Percentiles rank a stretch among this genome's conserved stretches.
phyloP scores from a whole-genome alignment of 2,888 invertebrate species.

The Clivina fossor region DNA sequence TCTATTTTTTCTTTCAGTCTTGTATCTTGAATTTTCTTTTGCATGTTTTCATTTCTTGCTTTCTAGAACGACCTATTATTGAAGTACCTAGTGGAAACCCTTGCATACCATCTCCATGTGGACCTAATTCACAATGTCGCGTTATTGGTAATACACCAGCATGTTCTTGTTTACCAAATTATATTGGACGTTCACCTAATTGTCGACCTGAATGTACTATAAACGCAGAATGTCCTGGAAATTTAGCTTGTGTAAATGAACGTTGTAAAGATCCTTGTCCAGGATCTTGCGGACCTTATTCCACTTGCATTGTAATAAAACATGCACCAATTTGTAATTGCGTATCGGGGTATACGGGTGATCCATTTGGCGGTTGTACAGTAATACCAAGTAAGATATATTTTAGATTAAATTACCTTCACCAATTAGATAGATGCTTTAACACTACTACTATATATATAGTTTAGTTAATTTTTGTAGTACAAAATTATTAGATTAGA shows the following conservation, averaged over 20 bases:
- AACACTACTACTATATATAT: too few relatives aligned
- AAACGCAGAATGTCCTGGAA: conserved; percentile 81
- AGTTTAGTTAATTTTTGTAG: too few relatives aligned
- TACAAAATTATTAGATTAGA: too few relatives aligned
- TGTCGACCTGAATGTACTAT: conserved; percentile 85
- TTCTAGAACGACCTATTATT: conserved; percentile 55
- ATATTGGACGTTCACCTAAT: conserved; percentile 80
- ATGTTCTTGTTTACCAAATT: conserved; percentile 77
- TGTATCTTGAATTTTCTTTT: conserved; percentile 38
- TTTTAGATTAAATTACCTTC: not conserved
- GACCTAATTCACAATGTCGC: conserved; percentile 80
- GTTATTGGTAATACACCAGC: conserved; percentile 74
- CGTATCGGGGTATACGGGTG: conserved; percentile 75
- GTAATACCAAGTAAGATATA: conserved; percentile 46
- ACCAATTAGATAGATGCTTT: too few relatives aligned
- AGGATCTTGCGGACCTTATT: conserved; percentile 79
- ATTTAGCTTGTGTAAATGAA: conserved; percentile 80
- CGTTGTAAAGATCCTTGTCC: conserved; percentile 82
- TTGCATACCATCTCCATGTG: conserved; percentile 82
- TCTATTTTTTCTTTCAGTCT: conserved; percentile 20
- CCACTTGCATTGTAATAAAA: conserved; percentile 77
- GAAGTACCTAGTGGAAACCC: conserved; percentile 66
- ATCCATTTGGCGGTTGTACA: conserved; percentile 79
- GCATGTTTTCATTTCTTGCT: conserved; percentile 31
- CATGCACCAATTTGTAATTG: conserved; percentile 85